Evolutionary conservation across 2,113 vertebrate genomes (phyloP).

Genomic region (Apodemus speciosus): DNA sequence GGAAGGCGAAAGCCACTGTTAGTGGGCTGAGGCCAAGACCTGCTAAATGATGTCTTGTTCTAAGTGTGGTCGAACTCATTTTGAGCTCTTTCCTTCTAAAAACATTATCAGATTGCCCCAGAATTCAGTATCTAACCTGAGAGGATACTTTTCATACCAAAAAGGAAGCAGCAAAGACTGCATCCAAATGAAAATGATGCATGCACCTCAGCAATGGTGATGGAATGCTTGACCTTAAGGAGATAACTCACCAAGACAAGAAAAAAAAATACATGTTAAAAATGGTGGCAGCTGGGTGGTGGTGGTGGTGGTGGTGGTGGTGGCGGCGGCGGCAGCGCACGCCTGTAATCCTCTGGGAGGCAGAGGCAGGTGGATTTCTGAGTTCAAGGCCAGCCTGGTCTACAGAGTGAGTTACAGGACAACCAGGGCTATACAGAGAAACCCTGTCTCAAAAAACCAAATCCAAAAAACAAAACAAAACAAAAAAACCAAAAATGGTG

Average conservation of each 20-base stretch:
- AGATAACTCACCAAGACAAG: background rate
- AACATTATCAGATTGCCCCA: background rate
- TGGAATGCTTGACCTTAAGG: background rate
- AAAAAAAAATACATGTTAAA: background rate
- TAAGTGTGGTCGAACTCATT: background rate
- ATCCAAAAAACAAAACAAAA: too few species aligned
- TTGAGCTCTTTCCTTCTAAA: slow-evolving; percentile 8
- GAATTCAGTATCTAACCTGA: background rate
- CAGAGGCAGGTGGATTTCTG: too few species aligned
- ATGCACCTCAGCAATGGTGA: background rate
- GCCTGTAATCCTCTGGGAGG: too few species aligned
- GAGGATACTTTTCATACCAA: background rate
- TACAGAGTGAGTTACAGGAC: too few species aligned
- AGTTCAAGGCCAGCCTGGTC: too few species aligned
- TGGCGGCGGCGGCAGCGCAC: too few species aligned
- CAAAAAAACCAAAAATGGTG: background rate
- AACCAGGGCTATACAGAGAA: too few species aligned
- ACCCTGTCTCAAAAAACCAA: too few species aligned
- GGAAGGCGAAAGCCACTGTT: background rate
- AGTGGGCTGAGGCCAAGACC: background rate
- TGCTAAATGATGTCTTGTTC: background rate
- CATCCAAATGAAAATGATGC: background rate
- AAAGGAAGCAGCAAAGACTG: background rate
- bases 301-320: too few species aligned
- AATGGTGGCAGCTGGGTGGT: too few species aligned